Evolutionary conservation across 2,888 invertebrate genomes (phyloP), one percentile per base, ranked within the genome.

Genomic region (Athalia rosae): DNA sequence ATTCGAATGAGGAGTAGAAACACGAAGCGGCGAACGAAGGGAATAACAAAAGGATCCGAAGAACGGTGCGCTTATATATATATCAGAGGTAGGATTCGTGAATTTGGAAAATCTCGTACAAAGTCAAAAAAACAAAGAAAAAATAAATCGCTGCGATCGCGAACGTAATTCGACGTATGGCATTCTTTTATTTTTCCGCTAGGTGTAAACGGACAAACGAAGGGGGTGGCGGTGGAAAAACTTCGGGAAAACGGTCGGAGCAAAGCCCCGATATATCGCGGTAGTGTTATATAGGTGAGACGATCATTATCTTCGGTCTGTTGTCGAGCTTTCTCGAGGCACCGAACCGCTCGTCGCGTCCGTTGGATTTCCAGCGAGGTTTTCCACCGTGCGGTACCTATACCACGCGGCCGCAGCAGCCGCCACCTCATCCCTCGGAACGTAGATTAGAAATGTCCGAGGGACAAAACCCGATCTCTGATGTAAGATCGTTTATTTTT

Each of bases 401-500:
- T 69, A 69, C 41, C 53, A 69, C 53, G 15, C 47, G 9, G 47
- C 9, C 4, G 6, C 48, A 45, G 73, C 6, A 8, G 61, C 8
- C 28, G 28, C 28, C 28, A n/a, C n/a, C n/a, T n/a, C n/a, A n/a
- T 28, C 28, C 28, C 28, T 28, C 28, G 28, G 28, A 28, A 28
- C 28, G 28, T 28, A 28, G 28, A 28, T 28, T 28, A 28, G 28
- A 28, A 28, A 28, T 28, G 28, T 28, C 28, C 61, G 15, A 15
- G 15, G 50, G 66, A 66, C 66, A 66, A 66, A 28, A 50, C 41
- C 67, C 69, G 69, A 69, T 69, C 69, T n/a, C 74, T 47, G 61
- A 62, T 61, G 61, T 43, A 43, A 74, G 74, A 74, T 61, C 74
- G 41, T 74, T 61, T 48, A 74, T 48, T 74, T 62, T 61, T 48